Base-by-base conservation (phyloP, 1,140 invertebrate species). In the Battus philenor region DNA sequence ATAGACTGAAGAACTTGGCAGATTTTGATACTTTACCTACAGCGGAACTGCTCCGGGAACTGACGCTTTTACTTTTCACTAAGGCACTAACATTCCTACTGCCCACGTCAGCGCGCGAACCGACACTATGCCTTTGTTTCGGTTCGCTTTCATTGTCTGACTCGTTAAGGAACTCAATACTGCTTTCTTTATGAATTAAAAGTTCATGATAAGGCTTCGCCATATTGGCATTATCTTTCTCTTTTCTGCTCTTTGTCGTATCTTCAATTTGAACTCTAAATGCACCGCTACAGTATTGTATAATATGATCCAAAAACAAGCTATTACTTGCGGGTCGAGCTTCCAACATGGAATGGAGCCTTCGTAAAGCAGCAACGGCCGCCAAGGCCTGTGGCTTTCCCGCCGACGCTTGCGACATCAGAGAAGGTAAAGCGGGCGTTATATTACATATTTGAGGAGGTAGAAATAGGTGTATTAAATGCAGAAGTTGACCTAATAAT, bases 391-490 rank as follows among this genome's bases (percentile, higher is more conserved):
- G 91, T 33, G 93, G 92, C 50, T 91, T 90, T 1, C 91, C 91
- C 12, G 88, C 88, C n/a, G 93, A 91, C 5, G 94, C 94, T 55
- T 94, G 90, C 1, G 92, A 89, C 49, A 97, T 81, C 9, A 98
- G 81, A 47, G 91, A 90, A 0, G 96, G 95, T 41, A 97, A 83
- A 2, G 94, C 91, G 3, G 96, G 93, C 22, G 91, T 93, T 16
- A 94, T 87, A 67, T 93, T 91, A 68, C 91, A 93, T 54, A 94
- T 93, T 68, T 97, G 95, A 5, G 93, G 88, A 17, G 96, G 96
- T 50, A 98, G 81, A 24, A 95, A 89, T 9, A 90, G 89, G 70
- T 96, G 94, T 59, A 95, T 92, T 59, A 98, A 87, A 80, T 97
- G 93, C 41, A 98, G 76, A 18, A 98, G 86, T 80, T 97, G 94